phyloP scores from a whole-genome alignment of 2,113 vertebrate species.

The Cricetomys ansorgei region DNA sequence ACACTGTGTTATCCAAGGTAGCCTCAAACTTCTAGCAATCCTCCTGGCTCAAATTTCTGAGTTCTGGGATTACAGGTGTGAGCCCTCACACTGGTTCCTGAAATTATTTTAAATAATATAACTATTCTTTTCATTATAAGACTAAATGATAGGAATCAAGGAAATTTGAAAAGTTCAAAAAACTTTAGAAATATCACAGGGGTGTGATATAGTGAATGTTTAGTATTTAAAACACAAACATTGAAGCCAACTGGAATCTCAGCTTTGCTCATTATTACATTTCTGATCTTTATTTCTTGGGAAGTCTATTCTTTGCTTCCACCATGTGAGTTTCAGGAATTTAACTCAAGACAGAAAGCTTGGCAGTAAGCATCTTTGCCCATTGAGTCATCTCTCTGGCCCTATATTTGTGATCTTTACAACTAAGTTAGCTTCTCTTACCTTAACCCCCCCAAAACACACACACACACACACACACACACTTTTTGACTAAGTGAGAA shows the following conservation, averaged over 20 bases:
- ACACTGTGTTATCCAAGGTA: neutral
- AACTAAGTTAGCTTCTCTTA: neutral
- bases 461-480: too few species aligned
- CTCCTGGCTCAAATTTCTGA: neutral
- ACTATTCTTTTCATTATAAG: neutral
- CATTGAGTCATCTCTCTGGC: too few species aligned
- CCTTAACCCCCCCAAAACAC: too few species aligned
- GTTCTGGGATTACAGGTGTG: neutral
- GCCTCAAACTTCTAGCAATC: neutral
- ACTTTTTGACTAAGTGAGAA: neutral
- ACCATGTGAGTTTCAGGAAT: neutral
- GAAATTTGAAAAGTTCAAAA: constrained; percentile 50
- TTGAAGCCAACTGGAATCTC: neutral
- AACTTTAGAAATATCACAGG: neutral
- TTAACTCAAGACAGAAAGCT: neutral
- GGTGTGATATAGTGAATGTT: neutral
- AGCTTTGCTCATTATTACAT: neutral
- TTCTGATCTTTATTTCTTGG: neutral
- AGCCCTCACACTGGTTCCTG: neutral
- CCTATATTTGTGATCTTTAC: constrained; percentile 15
- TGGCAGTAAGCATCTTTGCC: neutral
- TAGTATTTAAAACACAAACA: neutral
- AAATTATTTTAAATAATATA: neutral
- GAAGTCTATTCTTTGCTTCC: neutral
- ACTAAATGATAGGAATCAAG: neutral